These are phyloP conservation scores for Caenorhabditis drosophilae DNA, from an alignment of 2,888 invertebrate species.

Conservation along the genomic window DNA sequence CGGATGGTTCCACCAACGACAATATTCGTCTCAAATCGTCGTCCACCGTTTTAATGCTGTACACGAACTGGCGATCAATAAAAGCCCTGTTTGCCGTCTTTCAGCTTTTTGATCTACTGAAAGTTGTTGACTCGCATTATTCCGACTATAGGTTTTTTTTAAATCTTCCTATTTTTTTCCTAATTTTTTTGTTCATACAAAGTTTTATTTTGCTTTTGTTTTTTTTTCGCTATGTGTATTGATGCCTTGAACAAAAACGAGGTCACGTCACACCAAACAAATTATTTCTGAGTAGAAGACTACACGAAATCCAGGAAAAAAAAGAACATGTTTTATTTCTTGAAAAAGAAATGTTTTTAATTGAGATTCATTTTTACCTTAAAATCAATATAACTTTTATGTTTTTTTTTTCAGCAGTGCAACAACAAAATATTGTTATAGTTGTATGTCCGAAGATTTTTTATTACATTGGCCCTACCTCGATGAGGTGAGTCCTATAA, in stretches of 20 bases:
- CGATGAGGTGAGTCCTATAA: slow-evolving; percentile 55
- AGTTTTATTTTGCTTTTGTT: no score
- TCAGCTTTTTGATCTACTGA: background rate
- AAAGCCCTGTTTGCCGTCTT: background rate
- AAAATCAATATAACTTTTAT: no score
- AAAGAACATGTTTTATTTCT: no score
- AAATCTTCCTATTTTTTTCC: background rate
- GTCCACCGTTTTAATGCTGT: background rate
- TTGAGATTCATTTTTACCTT: no score
- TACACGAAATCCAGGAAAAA: no score
- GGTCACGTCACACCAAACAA: no score
- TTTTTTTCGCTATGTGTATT: no score
- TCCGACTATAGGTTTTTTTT: background rate
- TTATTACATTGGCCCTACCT: slow-evolving; percentile 63
- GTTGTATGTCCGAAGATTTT: slow-evolving; percentile 68
- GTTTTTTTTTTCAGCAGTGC: no score
- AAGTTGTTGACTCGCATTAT: background rate
- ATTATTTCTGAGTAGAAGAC: no score
- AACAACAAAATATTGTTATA: slow-evolving; percentile 60
- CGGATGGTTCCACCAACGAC: background rate
- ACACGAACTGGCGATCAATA: background rate
- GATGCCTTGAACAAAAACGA: no score
- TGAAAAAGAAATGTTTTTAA: no score
- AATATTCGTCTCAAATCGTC: background rate
- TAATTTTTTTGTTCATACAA: no score